phyloP scores from a whole-genome alignment of 2,797 vertebrate genomes.

The Adrianichthys oophorus region DNA sequence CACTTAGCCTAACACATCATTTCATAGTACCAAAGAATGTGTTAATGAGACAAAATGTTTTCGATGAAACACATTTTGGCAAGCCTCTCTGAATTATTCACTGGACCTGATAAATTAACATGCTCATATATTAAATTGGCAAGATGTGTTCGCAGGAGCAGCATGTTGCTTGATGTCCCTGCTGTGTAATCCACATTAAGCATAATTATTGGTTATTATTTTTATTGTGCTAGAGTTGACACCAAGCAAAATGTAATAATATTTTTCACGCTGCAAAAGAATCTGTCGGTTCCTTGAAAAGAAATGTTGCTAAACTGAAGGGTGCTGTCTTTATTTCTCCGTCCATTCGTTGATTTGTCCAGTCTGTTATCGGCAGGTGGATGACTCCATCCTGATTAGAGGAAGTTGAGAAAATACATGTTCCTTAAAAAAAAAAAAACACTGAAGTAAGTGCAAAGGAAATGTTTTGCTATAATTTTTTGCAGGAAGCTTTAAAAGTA shows the following conservation, averaged over 20 bases:
- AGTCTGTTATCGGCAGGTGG: too few relatives aligned
- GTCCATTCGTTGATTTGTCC: too few relatives aligned
- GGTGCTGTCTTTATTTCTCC: constrained; percentile 21
- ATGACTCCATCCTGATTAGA: too few relatives aligned
- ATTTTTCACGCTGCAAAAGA: constrained; percentile 12
- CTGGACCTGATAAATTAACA: constrained; percentile 60
- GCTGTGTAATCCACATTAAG: constrained; percentile 35
- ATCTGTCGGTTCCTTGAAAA: constrained; percentile 16
- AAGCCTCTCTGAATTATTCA: constrained; percentile 70
- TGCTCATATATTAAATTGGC: constrained; percentile 43
- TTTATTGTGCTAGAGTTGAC: constrained; percentile 19
- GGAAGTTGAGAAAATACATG: too few relatives aligned
- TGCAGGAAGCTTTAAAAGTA: constrained; percentile 49
- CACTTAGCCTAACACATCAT: constrained; percentile 74
- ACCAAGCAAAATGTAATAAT: constrained; percentile 19
- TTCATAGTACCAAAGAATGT: constrained; percentile 72
- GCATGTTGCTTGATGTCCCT: constrained; percentile 36
- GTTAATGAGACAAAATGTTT: constrained; percentile 78
- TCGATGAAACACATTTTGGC: constrained; percentile 66
- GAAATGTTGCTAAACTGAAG: constrained; percentile 2
- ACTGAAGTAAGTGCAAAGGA: too few relatives aligned
- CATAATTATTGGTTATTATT: constrained; percentile 22
- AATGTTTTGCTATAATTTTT: too few relatives aligned
- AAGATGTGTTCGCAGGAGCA: constrained; percentile 39
- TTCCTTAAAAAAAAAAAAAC: too few relatives aligned